phyloP scores from a whole-genome alignment of 2,113 vertebrate genomes.

The Nesogale talazaci region DNA sequence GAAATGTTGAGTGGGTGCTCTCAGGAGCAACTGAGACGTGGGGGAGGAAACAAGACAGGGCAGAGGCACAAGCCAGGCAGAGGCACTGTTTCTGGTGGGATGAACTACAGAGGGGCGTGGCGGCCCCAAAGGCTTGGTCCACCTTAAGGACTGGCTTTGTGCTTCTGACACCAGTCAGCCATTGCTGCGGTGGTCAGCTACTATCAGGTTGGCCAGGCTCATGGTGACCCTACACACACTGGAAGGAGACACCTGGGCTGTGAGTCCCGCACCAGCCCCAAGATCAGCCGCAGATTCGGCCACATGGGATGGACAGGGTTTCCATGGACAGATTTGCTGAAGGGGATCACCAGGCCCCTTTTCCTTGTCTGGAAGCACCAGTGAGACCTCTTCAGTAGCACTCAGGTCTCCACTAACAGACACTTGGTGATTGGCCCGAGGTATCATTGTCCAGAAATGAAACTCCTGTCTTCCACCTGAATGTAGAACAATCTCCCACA shows the following conservation, averaged over 20 bases:
- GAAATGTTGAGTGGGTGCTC: background rate
- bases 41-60: background rate
- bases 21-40: background rate
- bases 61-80: background rate
- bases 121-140: background rate
- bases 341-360: background rate
- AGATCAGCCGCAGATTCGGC: background rate
- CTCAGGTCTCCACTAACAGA: background rate
- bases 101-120: no score
- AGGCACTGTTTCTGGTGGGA: background rate
- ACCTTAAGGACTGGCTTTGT: background rate
- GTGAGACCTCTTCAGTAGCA: background rate
- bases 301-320: background rate
- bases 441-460: background rate
- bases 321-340: background rate
- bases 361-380: background rate
- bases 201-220: background rate
- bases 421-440: no score
- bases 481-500: background rate
- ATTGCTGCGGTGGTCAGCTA: background rate
- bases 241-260: background rate
- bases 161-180: background rate
- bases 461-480: background rate
- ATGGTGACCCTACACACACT: background rate
- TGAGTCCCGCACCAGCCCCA: background rate